Conservation (phyloP, 2,113 vertebrate species). For the Vicugna pacos region DNA sequence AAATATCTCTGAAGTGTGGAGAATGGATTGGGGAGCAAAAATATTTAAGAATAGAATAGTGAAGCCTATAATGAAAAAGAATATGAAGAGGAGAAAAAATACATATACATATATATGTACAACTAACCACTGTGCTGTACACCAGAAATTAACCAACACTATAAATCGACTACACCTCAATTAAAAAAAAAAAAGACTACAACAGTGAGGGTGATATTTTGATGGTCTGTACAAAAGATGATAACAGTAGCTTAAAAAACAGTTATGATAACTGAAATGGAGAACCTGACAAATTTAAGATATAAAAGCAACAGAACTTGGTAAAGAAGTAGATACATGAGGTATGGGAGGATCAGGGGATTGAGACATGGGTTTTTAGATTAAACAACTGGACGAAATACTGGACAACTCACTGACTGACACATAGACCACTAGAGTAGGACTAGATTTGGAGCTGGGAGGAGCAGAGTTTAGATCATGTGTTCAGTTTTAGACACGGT, state of each 20-base stretch:
- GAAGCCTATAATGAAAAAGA: neutral
- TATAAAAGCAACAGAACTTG: neutral
- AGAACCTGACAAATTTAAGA: neutral
- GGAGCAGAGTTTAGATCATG: neutral
- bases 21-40: neutral
- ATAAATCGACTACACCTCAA: too few relatives aligned
- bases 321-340: neutral
- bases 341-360: neutral
- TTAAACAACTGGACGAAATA: neutral
- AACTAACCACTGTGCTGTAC: too few relatives aligned
- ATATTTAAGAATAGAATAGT: neutral
- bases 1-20: slow-evolving; percentile 22
- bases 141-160: too few relatives aligned
- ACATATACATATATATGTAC: too few relatives aligned
- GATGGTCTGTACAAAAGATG: neutral
- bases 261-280: neutral
- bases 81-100: too few relatives aligned
- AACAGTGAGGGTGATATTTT: neutral
- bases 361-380: neutral
- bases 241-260: neutral
- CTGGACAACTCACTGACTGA: neutral
- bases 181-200: too few relatives aligned
- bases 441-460: neutral
- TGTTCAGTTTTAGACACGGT: neutral
- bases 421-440: neutral